Base-by-base conservation (phyloP, 2,888 invertebrate genomes). In the Nycteola revayana region DNA sequence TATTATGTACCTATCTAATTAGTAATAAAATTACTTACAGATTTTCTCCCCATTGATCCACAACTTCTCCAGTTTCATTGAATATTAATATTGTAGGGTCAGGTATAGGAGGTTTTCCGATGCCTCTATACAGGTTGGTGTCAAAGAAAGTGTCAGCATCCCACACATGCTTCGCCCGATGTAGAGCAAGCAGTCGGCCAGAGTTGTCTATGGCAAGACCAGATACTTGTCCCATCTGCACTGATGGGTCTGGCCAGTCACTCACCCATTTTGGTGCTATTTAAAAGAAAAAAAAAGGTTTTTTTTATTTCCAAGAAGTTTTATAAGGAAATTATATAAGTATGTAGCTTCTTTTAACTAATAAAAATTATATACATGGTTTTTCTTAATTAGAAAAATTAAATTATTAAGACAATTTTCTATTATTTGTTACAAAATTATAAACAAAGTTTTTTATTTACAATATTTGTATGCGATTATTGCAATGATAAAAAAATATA, bases 171-270 rank as follows among this genome's bases (percentile, higher is more conserved):
- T 91, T 83, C 0, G 92, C 95, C 49, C 98, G 90, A 75, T 98
- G 97, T 70, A 98, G 96, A 22, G 97, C 91, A 7, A 94, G 91
- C 7, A 97, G 86, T 42, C 92, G 91, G 0, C 95, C 95, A n/a
- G 85, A 67, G 1, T 83, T 86, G 68, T 96, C 95, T 8, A 96
- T 84, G 3, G 94, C 92, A 1, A 98, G 92, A 2, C 95, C 96
- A 0, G 94, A 93, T 1, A 97, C 93, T 70, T 96, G 94, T 1
- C 97, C 96, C 37, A 92, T 56, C 43, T 83, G 84, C 1, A 90
- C 70, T 2, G 73, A 51, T 1, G 81, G 63, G 27, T 84, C 80
- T 1, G 92, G 92, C 93, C 93, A 93, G 36, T 84, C 68, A 9
- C 73, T 71, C 25, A 90, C 89, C 71, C 88, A 90, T 42, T 88